Conservation (phyloP, 1,140 invertebrate species). For the Acromyrmex heyeri region DNA sequence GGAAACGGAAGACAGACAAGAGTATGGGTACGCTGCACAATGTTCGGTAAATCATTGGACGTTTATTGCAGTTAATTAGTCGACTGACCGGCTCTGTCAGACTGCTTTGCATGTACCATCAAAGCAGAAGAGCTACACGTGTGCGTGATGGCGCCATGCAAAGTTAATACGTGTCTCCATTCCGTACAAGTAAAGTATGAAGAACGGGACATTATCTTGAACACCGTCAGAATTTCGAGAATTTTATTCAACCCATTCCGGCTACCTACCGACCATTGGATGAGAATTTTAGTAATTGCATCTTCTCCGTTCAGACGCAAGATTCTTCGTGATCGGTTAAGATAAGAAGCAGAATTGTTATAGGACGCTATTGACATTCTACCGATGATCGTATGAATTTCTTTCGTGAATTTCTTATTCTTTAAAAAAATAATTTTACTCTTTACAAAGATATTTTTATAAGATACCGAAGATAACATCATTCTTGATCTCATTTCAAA, state of each 20-base stretch:
- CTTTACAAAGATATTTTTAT: slow-evolving; percentile 1
- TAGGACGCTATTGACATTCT: neutral
- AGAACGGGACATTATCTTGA: slow-evolving; percentile 49
- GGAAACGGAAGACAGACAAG: slow-evolving; percentile 41
- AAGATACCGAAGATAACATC: neutral
- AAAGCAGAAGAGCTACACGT: slow-evolving; percentile 38
- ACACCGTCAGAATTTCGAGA: slow-evolving; percentile 41
- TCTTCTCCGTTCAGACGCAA: neutral
- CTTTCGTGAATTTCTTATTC: neutral
- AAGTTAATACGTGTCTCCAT: slow-evolving; percentile 48
- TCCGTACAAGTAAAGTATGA: slow-evolving; percentile 41
- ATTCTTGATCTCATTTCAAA: neutral
- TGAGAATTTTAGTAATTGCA: slow-evolving; percentile 45
- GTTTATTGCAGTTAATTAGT: slow-evolving; percentile 83
- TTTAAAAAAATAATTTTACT: neutral
- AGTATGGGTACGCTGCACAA: slow-evolving; percentile 7
- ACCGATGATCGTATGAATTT: neutral
- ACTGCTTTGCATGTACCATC: slow-evolving; percentile 75
- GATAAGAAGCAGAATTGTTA: neutral
- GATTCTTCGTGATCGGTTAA: neutral
- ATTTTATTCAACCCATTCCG: slow-evolving; percentile 50
- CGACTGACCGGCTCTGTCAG: slow-evolving; percentile 68
- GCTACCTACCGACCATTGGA: slow-evolving; percentile 12
- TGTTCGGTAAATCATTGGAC: slow-evolving; percentile 82
- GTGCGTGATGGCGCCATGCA: slow-evolving; percentile 40